Evolutionary conservation across 2,113 vertebrate species (phyloP).

Genomic region (Pardalotus punctatus): DNA sequence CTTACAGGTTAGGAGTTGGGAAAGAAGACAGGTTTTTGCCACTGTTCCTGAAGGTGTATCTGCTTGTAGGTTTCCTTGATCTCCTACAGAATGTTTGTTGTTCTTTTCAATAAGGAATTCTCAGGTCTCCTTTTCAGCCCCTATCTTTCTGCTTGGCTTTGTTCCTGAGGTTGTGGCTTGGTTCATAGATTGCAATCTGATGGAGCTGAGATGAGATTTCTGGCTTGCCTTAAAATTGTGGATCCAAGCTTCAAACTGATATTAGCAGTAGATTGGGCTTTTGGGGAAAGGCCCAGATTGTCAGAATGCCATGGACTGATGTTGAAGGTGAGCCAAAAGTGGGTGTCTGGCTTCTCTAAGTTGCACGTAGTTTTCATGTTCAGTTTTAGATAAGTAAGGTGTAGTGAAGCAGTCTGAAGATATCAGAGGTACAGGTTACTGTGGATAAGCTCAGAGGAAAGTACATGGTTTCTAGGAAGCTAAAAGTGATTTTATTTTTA

Average conservation of each 20-base stretch:
- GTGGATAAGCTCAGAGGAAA: not conserved
- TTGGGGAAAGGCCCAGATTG: not conserved
- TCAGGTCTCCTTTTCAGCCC: not conserved
- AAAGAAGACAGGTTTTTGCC: not conserved
- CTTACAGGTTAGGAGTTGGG: not conserved
- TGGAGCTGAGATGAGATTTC: not conserved
- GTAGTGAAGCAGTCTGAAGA: not conserved
- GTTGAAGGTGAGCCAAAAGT: not conserved
- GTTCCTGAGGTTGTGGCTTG: not conserved
- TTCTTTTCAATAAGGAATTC: not conserved
- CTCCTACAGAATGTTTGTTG: not conserved
- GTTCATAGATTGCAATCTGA: not conserved
- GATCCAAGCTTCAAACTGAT: not conserved
- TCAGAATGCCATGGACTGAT: not conserved
- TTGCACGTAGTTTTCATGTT: not conserved
- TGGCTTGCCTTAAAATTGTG: not conserved
- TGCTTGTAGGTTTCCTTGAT: not conserved
- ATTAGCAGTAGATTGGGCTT: not conserved
- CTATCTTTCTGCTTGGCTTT: not conserved
- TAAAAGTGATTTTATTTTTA: not conserved
- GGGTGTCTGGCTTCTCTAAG: not conserved
- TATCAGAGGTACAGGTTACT: not conserved
- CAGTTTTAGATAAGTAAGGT: not conserved
- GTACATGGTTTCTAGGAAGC: not conserved
- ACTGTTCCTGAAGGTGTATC: not conserved